A percentile compares a stretch with the other conserved stretches of the same genome.
Conservation (phyloP, 2,888 invertebrate genomes). For the Apamea sordens region DNA sequence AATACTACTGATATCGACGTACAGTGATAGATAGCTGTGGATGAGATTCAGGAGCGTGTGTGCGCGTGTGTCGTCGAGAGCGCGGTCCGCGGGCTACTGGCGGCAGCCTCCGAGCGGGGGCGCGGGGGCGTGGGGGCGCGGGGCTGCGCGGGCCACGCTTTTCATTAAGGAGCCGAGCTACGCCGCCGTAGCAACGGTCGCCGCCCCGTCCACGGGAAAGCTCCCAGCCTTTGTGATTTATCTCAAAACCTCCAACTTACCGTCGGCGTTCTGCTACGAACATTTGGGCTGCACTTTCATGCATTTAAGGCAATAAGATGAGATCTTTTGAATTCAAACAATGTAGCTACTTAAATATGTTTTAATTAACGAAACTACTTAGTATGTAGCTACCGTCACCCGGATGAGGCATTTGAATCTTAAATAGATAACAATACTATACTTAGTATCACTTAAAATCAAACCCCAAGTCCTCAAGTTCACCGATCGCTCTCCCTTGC, state of each 20-base stretch:
- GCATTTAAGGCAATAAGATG: neutral
- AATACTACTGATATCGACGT: constrained; percentile 72
- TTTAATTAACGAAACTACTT: neutral
- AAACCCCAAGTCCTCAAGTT: neutral
- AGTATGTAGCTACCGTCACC: neutral
- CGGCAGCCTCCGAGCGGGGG: constrained; percentile 80
- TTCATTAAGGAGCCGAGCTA: constrained; percentile 82
- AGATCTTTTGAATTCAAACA: neutral
- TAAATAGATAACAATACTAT: neutral
- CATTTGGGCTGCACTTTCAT: constrained; percentile 42
- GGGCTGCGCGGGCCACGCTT: constrained; percentile 87
- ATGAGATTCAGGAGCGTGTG: constrained; percentile 70
- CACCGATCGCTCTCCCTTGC: neutral
- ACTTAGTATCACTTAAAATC: neutral
- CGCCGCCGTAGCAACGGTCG: constrained; percentile 81
- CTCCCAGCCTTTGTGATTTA: constrained; percentile 79
- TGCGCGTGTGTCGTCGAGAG: constrained; percentile 79
- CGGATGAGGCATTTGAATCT: neutral
- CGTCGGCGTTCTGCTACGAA: constrained; percentile 59
- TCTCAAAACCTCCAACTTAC: constrained; percentile 67
- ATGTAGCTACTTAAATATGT: neutral
- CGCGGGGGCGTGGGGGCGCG: constrained; percentile 81
- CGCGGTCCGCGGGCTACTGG: constrained; percentile 89
- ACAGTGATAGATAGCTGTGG: constrained; percentile 70
- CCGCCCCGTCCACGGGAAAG: constrained; percentile 81